A percentile compares a stretch with the other conserved stretches of the same genome.
phyloP scores from a whole-genome alignment of 1,140 invertebrate genomes.

The Calephelis virginiensis region DNA sequence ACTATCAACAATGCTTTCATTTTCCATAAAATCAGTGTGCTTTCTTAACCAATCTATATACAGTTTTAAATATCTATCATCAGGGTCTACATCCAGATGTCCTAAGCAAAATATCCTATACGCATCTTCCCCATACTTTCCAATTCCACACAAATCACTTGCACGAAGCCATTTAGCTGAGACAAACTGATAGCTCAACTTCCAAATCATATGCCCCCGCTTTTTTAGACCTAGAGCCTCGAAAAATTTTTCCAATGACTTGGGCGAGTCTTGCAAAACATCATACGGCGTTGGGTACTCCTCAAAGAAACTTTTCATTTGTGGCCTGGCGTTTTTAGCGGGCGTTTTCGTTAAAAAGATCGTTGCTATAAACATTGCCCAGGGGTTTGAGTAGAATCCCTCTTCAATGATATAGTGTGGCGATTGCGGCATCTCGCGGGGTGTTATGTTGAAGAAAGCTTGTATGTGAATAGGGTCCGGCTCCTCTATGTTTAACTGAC shows the following conservation, averaged over 20 bases:
- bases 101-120: slow-evolving; percentile 79
- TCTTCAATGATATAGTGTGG: slow-evolving; percentile 79
- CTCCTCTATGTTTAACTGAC: slow-evolving; percentile 59
- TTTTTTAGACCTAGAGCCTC: slow-evolving; percentile 72
- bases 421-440: slow-evolving; percentile 67
- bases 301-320: slow-evolving; percentile 73
- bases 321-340: slow-evolving; percentile 65
- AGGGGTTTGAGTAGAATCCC: slow-evolving; percentile 75
- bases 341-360: slow-evolving; percentile 80
- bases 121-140: slow-evolving; percentile 79
- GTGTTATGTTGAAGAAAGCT: slow-evolving; percentile 67
- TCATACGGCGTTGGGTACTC: slow-evolving; percentile 73
- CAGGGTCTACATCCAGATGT: slow-evolving; percentile 76
- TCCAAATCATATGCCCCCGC: slow-evolving; percentile 77
- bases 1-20: slow-evolving; percentile 58
- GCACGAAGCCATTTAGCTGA: slow-evolving; percentile 78
- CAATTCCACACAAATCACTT: slow-evolving; percentile 77
- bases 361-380: slow-evolving; percentile 78
- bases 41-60: slow-evolving; percentile 77
- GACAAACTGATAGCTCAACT: slow-evolving; percentile 77
- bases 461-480: slow-evolving; percentile 51
- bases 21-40: slow-evolving; percentile 64
- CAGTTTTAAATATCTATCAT: slow-evolving; percentile 77
- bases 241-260: slow-evolving; percentile 72
- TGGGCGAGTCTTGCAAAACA: slow-evolving; percentile 62